A percentile compares a stretch with the other conserved stretches of the same genome.
Conservation (phyloP, 2,113 vertebrate genomes). For the Tenebrosternarchus preto region DNA sequence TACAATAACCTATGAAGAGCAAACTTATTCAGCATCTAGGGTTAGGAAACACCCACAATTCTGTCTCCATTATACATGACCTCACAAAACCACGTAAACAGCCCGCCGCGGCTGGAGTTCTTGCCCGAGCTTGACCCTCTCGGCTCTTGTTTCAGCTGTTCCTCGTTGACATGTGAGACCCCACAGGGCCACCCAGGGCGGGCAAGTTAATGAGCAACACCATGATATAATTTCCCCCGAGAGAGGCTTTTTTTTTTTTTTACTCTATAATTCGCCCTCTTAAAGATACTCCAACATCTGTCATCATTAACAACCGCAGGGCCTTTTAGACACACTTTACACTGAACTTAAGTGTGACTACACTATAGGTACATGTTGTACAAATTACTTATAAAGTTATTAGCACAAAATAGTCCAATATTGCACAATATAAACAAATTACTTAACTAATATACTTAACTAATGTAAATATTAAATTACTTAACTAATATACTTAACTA, state of each 20-base stretch:
- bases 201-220: constrained; percentile 19
- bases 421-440: no score
- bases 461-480: no score
- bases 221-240: constrained; percentile 24
- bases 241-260: constrained; percentile 12
- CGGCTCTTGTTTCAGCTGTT: constrained; percentile 41
- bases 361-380: neutral
- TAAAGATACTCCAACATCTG: constrained; percentile 24
- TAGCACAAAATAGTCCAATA: no score
- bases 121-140: constrained; percentile 28
- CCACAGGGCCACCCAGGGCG: constrained; percentile 28
- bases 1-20: no score
- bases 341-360: neutral
- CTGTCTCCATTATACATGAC: neutral
- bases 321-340: neutral
- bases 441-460: no score
- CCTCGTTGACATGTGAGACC: constrained; percentile 42
- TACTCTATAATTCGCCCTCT: constrained; percentile 3
- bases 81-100: neutral
- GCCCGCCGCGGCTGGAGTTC: neutral
- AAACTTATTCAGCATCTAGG: neutral
- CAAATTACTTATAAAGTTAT: neutral
- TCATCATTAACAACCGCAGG: constrained; percentile 20
- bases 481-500: no score
- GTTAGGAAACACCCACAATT: neutral